These are phyloP conservation scores for Agrotis clavis DNA, from an alignment of 2,888 invertebrate genomes.

Conservation along the genomic window DNA sequence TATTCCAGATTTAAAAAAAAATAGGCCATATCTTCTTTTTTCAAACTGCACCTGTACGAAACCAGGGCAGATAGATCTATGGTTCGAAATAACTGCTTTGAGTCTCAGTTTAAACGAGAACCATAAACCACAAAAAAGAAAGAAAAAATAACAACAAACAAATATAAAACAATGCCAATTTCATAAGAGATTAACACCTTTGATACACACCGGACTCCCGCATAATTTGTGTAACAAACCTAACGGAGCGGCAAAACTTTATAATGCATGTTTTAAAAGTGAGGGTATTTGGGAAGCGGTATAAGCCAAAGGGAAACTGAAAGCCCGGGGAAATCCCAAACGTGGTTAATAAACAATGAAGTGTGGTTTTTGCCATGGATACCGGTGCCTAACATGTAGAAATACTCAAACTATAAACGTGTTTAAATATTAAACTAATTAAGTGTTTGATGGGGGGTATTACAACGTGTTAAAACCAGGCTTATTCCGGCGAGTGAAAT, in stretches of 20 bases:
- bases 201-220: slow-evolving; percentile 28
- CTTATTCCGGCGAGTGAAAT: too few relatives aligned
- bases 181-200: slow-evolving; percentile 30
- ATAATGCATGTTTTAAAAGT: slow-evolving; percentile 77
- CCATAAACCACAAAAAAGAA: neutral
- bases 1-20: too few relatives aligned
- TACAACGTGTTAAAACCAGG: too few relatives aligned
- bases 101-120: neutral
- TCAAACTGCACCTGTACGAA: too few relatives aligned
- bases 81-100: neutral
- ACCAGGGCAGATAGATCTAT: too few relatives aligned
- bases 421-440: too few relatives aligned
- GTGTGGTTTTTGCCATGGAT: slow-evolving; percentile 61
- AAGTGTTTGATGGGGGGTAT: too few relatives aligned
- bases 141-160: neutral
- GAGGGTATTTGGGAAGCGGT: slow-evolving; percentile 63
- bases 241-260: slow-evolving; percentile 66
- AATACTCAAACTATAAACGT: slow-evolving; percentile 10
- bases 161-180: slow-evolving; percentile 14
- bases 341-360: slow-evolving; percentile 79
- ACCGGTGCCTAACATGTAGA: neutral
- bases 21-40: too few relatives aligned
- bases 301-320: slow-evolving; percentile 68
- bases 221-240: slow-evolving; percentile 53
- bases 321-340: slow-evolving; percentile 74